These are phyloP conservation scores for Lordiphosa mommai DNA, from an alignment of 1,140 invertebrate species.

Conservation along the genomic window DNA sequence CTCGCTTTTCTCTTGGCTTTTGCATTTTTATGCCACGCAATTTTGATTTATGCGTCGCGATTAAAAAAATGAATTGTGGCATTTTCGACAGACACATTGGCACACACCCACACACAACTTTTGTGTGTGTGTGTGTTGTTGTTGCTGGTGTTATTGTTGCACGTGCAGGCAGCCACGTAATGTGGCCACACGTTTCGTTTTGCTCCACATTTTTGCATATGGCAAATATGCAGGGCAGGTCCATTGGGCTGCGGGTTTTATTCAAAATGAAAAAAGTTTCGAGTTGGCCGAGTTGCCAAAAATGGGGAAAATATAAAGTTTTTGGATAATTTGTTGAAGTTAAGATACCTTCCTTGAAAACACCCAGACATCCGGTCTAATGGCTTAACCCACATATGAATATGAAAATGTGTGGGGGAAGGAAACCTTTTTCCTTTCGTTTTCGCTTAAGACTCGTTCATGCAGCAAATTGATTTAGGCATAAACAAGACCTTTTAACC, in stretches of 20 bases:
- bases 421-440: conserved; percentile 32
- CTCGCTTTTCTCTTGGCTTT: conserved; percentile 21
- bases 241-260: not conserved
- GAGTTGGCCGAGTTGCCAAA: too few species aligned
- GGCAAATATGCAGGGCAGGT: conserved; percentile 25
- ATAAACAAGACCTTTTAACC: conserved; percentile 61
- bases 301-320: too few species aligned
- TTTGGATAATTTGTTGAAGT: too few species aligned
- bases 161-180: conserved; percentile 21
- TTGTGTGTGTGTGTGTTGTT: not conserved
- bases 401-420: conserved; percentile 15
- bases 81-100: conserved; percentile 55
- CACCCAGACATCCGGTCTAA: not conserved
- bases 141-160: conserved; percentile 20
- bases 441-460: conserved; percentile 63
- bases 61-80: conserved; percentile 78
- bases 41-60: conserved; percentile 75
- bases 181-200: not conserved
- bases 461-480: conserved; percentile 75
- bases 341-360: too few species aligned
- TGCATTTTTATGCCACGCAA: conserved; percentile 36
- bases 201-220: conserved; percentile 35
- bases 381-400: conserved; percentile 39
- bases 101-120: conserved; percentile 1
- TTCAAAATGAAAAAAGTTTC: too few species aligned